These are phyloP conservation scores for Leptoteleia sp. DNA, from an alignment of 1,140 invertebrate species.

Conservation along the genomic window DNA sequence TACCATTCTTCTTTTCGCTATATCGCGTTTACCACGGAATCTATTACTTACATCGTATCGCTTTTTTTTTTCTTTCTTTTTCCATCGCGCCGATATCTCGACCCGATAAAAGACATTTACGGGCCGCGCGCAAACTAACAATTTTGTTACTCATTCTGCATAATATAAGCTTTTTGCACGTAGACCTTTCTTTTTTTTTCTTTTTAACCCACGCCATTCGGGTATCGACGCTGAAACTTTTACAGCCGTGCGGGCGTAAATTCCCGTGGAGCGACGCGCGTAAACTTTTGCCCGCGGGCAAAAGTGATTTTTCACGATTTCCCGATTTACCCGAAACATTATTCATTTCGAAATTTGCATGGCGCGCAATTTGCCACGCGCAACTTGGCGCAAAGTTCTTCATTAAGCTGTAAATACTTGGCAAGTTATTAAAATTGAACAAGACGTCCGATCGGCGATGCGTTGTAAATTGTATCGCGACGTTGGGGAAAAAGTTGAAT, in stretches of 20 bases:
- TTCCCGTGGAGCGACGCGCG: conserved; percentile 19
- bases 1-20: too few species aligned
- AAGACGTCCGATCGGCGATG: conserved; percentile 37
- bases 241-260: conserved; percentile 29
- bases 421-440: conserved; percentile 58
- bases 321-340: conserved; percentile 45
- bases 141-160: conserved; percentile 27
- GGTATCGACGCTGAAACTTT: conserved; percentile 32
- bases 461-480: conserved; percentile 17
- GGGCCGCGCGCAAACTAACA: conserved; percentile 13
- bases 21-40: too few species aligned
- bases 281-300: conserved; percentile 25
- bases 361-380: conserved; percentile 45
- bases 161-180: conserved; percentile 4
- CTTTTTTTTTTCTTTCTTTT: too few species aligned
- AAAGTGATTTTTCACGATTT: conserved; percentile 56
- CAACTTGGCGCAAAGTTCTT: conserved; percentile 43
- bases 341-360: conserved; percentile 60
- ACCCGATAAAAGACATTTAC: conserved; percentile 37
- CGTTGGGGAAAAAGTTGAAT: conserved; percentile 14
- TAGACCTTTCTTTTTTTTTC: too few species aligned
- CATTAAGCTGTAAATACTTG: conserved; percentile 56
- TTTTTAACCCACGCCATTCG: conserved; percentile 11
- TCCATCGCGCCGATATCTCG: not conserved
- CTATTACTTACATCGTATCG: too few species aligned